phyloP scores from a whole-genome alignment of 2,113 vertebrate species.

The Thamnaconus septentrionalis region DNA sequence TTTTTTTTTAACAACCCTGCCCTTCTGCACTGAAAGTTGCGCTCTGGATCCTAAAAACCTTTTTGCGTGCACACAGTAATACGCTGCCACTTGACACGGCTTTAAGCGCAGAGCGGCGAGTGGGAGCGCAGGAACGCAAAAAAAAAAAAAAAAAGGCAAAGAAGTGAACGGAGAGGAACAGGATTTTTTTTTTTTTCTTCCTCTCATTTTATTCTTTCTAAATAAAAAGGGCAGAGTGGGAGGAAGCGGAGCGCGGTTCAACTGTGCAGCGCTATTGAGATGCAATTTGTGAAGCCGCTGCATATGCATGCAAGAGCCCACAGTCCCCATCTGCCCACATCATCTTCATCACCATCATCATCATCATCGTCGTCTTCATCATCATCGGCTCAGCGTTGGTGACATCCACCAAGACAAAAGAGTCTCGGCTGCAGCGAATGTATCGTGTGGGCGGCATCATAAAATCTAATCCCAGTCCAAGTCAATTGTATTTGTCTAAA shows the following conservation, averaged over 20 bases:
- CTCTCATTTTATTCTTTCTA: too few relatives aligned
- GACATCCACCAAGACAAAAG: slow-evolving; percentile 73
- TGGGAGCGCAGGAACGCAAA: slow-evolving; percentile 51
- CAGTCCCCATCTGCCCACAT: slow-evolving; percentile 63
- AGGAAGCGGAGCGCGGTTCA: slow-evolving; percentile 56
- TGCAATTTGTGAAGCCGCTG: slow-evolving; percentile 71
- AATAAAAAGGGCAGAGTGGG: slow-evolving; percentile 55
- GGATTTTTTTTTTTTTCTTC: too few relatives aligned
- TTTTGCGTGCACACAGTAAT: slow-evolving; percentile 1
- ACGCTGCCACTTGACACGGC: slow-evolving; percentile 53
- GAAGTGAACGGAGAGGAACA: too few relatives aligned
- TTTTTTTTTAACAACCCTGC: too few relatives aligned
- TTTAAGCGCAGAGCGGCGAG: slow-evolving; percentile 47
- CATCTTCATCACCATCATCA: too few relatives aligned
- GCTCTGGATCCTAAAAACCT: too few relatives aligned
- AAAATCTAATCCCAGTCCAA: slow-evolving; percentile 67
- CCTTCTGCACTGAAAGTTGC: too few relatives aligned
- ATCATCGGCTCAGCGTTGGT: slow-evolving; percentile 64
- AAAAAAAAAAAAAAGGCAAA: slow-evolving; percentile 1
- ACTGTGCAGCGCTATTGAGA: slow-evolving; percentile 67
- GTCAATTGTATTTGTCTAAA: slow-evolving; percentile 60
- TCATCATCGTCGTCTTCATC: slow-evolving; percentile 1
- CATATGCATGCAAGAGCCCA: slow-evolving; percentile 64
- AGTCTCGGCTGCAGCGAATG: slow-evolving; percentile 59
- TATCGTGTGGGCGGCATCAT: slow-evolving; percentile 67